Conservation (phyloP, 2,113 vertebrate genomes). For the Axis porcinus region DNA sequence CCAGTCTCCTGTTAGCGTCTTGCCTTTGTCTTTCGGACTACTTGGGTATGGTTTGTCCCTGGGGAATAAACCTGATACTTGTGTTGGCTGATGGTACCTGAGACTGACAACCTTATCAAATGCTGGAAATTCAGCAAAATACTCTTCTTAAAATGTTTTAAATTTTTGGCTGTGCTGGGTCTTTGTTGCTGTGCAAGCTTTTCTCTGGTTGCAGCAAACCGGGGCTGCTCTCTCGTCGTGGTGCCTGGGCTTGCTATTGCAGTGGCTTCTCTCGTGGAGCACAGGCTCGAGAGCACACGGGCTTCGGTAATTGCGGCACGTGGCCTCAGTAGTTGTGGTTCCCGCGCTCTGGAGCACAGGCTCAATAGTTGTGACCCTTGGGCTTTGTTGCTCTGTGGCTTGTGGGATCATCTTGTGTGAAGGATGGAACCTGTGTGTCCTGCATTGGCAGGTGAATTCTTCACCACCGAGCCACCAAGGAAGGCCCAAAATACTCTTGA, state of each 20-base stretch:
- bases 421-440: not conserved
- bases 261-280: not conserved
- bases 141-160: not conserved
- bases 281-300: not conserved
- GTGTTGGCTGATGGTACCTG: not conserved
- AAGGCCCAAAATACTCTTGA: not conserved
- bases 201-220: not conserved
- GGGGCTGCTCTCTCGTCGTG: not conserved
- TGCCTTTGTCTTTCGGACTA: not conserved
- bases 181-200: not conserved
- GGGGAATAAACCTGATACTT: not conserved
- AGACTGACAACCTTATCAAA: not conserved
- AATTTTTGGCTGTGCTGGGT: not conserved
- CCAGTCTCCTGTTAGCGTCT: not conserved
- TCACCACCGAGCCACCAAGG: not conserved
- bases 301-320: rapidly evolving
- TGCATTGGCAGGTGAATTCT: not conserved
- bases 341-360: not conserved
- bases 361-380: not conserved
- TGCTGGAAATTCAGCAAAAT: not conserved
- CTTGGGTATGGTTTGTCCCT: not conserved
- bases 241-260: not conserved
- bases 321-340: not conserved
- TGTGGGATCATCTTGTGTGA: not conserved
- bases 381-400: not conserved